Percentiles rank a stretch among this genome's conserved stretches.
Evolutionary conservation across 2,888 invertebrate species (phyloP).

Genomic region (Aproaerema taeniolella): DNA sequence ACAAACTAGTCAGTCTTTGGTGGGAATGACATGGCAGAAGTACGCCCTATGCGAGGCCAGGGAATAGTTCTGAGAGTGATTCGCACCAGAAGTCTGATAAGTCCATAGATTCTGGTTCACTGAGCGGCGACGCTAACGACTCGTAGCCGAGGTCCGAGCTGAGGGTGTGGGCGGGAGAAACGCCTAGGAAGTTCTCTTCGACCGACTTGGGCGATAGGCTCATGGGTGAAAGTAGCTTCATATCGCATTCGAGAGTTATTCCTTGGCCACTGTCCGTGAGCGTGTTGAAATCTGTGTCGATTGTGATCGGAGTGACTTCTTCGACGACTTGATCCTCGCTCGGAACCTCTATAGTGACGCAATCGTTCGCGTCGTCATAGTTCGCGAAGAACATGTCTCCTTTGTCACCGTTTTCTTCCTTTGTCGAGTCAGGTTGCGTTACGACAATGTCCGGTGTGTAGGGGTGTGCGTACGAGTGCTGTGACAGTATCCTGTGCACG

Average conservation of each 20-base stretch:
- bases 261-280: slow-evolving; percentile 42
- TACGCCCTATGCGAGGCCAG: slow-evolving; percentile 78
- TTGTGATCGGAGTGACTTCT: slow-evolving; percentile 38
- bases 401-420: slow-evolving; percentile 53
- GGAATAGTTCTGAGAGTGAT: slow-evolving; percentile 87
- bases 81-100: slow-evolving; percentile 84
- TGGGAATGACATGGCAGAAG: slow-evolving; percentile 43
- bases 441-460: slow-evolving; percentile 42
- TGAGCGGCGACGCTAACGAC: slow-evolving; percentile 66
- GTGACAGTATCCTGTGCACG: slow-evolving; percentile 65
- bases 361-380: slow-evolving; percentile 84
- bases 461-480: slow-evolving; percentile 74
- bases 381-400: slow-evolving; percentile 84
- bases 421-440: slow-evolving; percentile 33
- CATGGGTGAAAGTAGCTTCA: slow-evolving; percentile 68
- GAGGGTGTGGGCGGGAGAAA: slow-evolving; percentile 64
- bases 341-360: slow-evolving; percentile 84
- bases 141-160: slow-evolving; percentile 69
- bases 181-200: slow-evolving; percentile 49
- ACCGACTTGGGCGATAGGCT: slow-evolving; percentile 50
- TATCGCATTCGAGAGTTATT: slow-evolving; percentile 52
- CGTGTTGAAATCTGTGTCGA: slow-evolving; percentile 46
- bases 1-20: slow-evolving; percentile 71
- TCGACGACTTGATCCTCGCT: slow-evolving; percentile 74
- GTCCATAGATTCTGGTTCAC: slow-evolving; percentile 65